Percentiles rank a stretch among this genome's conserved stretches.
Conservation (phyloP, 2,797 vertebrate genomes). For the Takifugu rubripes region DNA sequence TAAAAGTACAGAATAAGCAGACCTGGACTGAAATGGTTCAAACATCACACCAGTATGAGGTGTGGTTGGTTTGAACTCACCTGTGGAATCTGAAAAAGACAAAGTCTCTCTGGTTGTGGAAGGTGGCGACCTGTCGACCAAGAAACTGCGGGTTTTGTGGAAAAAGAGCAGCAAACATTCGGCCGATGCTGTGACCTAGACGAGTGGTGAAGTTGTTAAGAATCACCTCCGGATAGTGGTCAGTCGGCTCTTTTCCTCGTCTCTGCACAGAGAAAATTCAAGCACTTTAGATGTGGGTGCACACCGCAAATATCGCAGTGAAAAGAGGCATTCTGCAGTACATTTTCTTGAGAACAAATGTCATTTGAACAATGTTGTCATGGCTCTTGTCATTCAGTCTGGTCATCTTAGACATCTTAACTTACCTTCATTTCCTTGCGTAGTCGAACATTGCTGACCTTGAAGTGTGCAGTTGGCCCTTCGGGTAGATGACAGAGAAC, state of each 20-base stretch:
- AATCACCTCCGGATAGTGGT: conserved; percentile 92
- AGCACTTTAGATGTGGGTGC: neutral
- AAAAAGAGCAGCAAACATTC: conserved; percentile 92
- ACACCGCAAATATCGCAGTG: neutral
- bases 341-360: too few relatives aligned
- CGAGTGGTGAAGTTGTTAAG: conserved; percentile 94
- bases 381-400: too few relatives aligned
- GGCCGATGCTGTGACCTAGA: conserved; percentile 90
- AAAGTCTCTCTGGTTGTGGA: conserved; percentile 98
- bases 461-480: conserved; percentile 96
- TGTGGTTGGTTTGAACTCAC: conserved; percentile 56
- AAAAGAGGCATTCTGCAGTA: too few relatives aligned
- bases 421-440: conserved; percentile 95
- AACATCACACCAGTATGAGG: too few relatives aligned
- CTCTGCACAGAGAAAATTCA: conserved; percentile 67
- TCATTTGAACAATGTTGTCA: too few relatives aligned
- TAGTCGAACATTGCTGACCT: conserved; percentile 90
- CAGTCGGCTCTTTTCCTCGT: conserved; percentile 88
- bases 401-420: too few relatives aligned
- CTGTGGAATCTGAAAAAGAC: conserved; percentile 98
- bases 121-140: conserved; percentile 95
- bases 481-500: conserved; percentile 93
- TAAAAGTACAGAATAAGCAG: neutral
- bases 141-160: conserved; percentile 92
- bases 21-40: neutral